Evolutionary conservation across 1,140 invertebrate species (phyloP).

Genomic region (Bombyx mandarina): DNA sequence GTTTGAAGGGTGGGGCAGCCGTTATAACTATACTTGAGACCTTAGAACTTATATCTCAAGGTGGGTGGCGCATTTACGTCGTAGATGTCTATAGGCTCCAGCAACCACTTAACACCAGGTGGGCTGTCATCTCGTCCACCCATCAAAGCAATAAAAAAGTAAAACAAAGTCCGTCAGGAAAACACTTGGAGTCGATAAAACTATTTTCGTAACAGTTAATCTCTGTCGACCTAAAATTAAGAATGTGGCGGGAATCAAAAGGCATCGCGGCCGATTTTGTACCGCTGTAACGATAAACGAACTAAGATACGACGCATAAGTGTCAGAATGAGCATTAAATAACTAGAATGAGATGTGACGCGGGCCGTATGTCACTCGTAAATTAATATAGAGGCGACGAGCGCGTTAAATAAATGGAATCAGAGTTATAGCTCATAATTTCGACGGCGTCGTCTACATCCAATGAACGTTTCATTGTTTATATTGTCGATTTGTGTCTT

Average conservation of each 20-base stretch:
- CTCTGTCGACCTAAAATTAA: constrained; percentile 21
- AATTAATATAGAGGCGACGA: constrained; percentile 52
- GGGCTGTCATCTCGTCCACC: no score
- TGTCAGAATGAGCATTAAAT: constrained; percentile 63
- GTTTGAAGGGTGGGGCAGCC: no score
- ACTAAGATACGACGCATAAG: constrained; percentile 37
- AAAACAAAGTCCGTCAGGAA: not conserved
- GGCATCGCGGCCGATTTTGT: constrained; percentile 28
- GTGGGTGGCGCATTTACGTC: no score
- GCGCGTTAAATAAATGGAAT: constrained; percentile 54
- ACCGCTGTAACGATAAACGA: constrained; percentile 36
- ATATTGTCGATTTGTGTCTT: no score
- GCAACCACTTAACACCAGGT: no score
- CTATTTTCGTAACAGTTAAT: constrained; percentile 20
- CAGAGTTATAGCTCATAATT: constrained; percentile 62
- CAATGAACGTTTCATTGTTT: not conserved
- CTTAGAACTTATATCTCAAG: no score
- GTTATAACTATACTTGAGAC: no score
- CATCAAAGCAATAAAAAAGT: not conserved
- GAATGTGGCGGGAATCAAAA: constrained; percentile 28
- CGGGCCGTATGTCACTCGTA: constrained; percentile 52
- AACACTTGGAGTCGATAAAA: constrained; percentile 16
- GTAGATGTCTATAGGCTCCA: no score
- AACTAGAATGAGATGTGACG: constrained; percentile 39
- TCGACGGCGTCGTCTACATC: constrained; percentile 27